Conservation (phyloP, 2,113 vertebrate genomes). For the Perognathus longimembris region DNA sequence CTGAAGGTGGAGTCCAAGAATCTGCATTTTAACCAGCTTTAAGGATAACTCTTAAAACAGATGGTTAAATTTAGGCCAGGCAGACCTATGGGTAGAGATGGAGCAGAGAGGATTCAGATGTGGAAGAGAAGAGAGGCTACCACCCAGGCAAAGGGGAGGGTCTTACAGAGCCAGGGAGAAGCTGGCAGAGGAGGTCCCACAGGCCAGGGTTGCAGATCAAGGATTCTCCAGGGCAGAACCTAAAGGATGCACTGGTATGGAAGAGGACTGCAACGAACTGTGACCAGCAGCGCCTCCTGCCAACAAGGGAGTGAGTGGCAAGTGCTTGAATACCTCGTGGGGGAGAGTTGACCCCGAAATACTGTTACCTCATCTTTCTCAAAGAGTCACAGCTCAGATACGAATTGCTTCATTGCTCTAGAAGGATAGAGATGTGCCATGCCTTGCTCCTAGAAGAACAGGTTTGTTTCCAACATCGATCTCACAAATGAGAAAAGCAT, state of each 20-base stretch:
- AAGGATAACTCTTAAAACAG: not conserved
- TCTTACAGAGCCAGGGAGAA: not conserved
- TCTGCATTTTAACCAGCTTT: not conserved
- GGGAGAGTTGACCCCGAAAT: not conserved
- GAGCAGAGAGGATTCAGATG: not conserved
- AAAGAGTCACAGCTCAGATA: not conserved
- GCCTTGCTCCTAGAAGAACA: not conserved
- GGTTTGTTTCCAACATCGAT: not conserved
- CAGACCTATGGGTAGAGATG: not conserved
- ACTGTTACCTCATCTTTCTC: not conserved
- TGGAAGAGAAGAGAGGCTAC: not conserved
- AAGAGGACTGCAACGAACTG: not conserved
- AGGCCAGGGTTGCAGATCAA: not conserved
- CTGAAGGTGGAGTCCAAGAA: not conserved
- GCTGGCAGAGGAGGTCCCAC: not conserved
- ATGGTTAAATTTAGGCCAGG: not conserved
- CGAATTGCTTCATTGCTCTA: not conserved
- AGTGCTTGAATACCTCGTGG: not conserved
- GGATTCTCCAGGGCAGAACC: not conserved
- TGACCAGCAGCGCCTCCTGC: not conserved
- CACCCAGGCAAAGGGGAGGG: rapidly evolving
- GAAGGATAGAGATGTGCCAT: not conserved
- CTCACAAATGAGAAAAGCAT: not conserved
- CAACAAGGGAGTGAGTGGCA: not conserved
- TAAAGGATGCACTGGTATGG: rapidly evolving